Base-by-base conservation (phyloP, 2,113 vertebrate species). In the Mormyrus iriodes region DNA sequence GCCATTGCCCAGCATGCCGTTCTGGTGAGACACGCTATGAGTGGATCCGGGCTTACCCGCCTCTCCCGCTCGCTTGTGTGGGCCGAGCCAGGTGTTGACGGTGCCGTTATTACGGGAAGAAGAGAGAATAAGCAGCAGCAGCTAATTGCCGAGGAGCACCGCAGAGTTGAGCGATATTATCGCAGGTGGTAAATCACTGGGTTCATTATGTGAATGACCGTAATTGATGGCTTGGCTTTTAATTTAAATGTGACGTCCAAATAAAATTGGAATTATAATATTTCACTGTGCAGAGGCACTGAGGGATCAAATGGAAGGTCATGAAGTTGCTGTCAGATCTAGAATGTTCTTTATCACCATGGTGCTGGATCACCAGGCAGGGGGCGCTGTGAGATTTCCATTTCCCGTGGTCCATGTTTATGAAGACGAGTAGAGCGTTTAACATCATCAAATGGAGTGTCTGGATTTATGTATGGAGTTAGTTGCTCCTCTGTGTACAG, bases 231-330 rank as follows among this genome's bases (percentile, higher is more conserved):
- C 46, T 83, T 31, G 61, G 65, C 44, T 90, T 88, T 89, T 92
- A 39, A 86, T 91, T 86, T 89, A 76, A 90, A 89, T 91, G 88
- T 53, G 58, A 61, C 52, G 65, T 82, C 85, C 86, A 91, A 91
- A 90, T 87, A 88, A 91, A 87, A 55, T 61, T 42, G 24, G 76
- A 44, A 91, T 90, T 91, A 91, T 89, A 89, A 89, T 85, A 90
- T 88, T 90, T 89, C 85, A 90, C 79, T 65, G 86, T 39, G 52
- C 39, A 35, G 88, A n/a, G 46, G 65, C 27, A 42, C 10, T 46
- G 76, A 76, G 27, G 88, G 49, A 42, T 90, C 88, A 88, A 87
- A 86, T 69, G 84, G 85, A 27, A 90, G 85, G 90, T 91, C 88
- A 89, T 86, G 55, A 87, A 91, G 65, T 88, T 61, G 31, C 42